Base-by-base conservation (phyloP, 2,797 vertebrate species). In the Chelon labrosus region DNA sequence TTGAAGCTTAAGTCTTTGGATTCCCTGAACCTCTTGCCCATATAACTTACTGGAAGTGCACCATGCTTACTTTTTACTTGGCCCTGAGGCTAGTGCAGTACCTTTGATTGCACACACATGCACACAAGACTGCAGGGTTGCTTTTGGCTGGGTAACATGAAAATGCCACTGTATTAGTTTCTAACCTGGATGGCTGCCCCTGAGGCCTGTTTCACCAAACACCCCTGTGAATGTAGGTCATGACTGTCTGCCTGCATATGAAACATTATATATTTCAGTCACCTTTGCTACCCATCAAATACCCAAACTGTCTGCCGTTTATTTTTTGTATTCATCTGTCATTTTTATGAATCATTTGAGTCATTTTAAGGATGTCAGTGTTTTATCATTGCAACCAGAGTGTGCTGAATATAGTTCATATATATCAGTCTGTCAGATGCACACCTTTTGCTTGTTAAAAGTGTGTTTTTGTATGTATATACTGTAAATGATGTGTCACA, bases 91-190 rank as follows among this genome's bases (percentile, higher is more conserved):
- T 78, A 3, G 75, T 54, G 65, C 70, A 75, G 73, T 67, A 62
- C 54, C 52, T 76, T 75, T 82, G 73, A 83, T 74, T 72, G 51
- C 66, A 77, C 64, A 69, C 37, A 25, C 60, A 17, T 47, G 57
- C 60, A 57, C 59, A 77, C 72, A 77, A 75, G 77, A 75, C 82
- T 83, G 76, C 67, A 76, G 55, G 67, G 64, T 85, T 90, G 79
- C 71, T 83, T 87, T 85, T 85, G 83, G 82, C 86, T 86, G 64
- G 16, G 57, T 73, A 78, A 79, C 69, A 59, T 80, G 46, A 85
- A 89, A 83, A 89, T 88, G 87, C 74, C 80, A 58, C 59, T 74
- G 84, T 82, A 88, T 90, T 79, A 80, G 39, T 61, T 83, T 89
- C 49, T 65, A 71, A 81, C 73, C 56, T 85, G 81, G 76, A 80